Evolutionary conservation across 2,888 invertebrate species (phyloP).

Genomic region (Pseudococcus viburni): DNA sequence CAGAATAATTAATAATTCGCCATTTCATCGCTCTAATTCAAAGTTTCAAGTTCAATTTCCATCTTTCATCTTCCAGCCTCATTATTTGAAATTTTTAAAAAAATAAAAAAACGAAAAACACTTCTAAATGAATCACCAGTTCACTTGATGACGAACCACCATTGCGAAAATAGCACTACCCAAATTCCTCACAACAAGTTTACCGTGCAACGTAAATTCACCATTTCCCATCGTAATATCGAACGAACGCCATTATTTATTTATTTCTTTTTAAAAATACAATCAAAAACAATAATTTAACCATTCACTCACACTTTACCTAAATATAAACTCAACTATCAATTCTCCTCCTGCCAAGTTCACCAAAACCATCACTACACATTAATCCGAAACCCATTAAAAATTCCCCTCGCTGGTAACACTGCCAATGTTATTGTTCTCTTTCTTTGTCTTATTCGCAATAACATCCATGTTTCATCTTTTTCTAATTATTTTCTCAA

Average conservation of each 20-base stretch:
- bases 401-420: background rate
- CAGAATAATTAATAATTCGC: no score
- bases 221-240: background rate
- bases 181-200: constrained; percentile 2
- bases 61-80: background rate
- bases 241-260: background rate
- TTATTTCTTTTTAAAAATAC: background rate
- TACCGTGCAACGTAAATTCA: background rate
- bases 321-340: background rate
- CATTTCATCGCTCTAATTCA: no score
- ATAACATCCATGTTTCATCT: background rate
- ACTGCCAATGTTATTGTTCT: constrained; percentile 14
- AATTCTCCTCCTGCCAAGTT: background rate
- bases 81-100: background rate
- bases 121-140: background rate
- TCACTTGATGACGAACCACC: background rate
- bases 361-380: background rate
- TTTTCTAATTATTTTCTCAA: constrained; percentile 43
- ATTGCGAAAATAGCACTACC: constrained; percentile 13
- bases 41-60: no score
- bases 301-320: background rate
- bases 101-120: background rate
- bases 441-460: background rate
- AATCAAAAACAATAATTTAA: background rate
- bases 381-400: background rate